Base-by-base conservation (phyloP, 2,888 invertebrate species). In the Spodoptera littoralis region DNA sequence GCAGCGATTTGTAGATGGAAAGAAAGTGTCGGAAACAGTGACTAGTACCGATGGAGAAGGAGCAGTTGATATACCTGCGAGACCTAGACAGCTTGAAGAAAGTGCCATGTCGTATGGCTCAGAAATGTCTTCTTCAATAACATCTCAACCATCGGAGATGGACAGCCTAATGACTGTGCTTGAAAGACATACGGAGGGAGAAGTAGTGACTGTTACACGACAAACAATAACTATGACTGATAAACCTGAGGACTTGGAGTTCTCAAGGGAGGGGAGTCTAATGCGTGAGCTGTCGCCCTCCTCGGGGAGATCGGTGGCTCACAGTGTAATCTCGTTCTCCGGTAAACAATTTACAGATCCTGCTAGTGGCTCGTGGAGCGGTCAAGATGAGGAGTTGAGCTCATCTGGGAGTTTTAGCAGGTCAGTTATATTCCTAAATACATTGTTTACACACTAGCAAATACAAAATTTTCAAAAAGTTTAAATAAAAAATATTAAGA, bases 341-440 rank as follows among this genome's bases (percentile, higher is more conserved):
- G 93, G 95, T 84, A 95, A 95, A 95, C 93, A 91, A 79, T 93
- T 95, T 89, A 93, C 95, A 95, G 95, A 95, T 93, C 95, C 95
- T 67, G 95, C 95, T 30, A 95, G 95, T 83, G 95, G 95, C 12
- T 95, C 95, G 0, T 95, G 95, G 95, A 95, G 95, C 70, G 95
- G 95, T 41, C 95, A 95, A 67, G 95, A 95, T 58, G 95, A 95
- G 71, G 95, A 95, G 76, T 81, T 95, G 60, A 95, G 95, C 78
- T 95, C 95, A 2, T 95, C 95, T 30, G 95, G 95, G 50, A 95
- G 95, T 82, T 94, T 95, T 71, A 95, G 95, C 83, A 90, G 95
- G 95, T 95, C 72, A 80, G 81, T 75, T 11, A 22, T 46, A 42
- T 51, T 46, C 9, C 0, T 9, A 45, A 3, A 18, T 49, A 18